phyloP scores from a whole-genome alignment of 2,113 vertebrate species.

The Neolamprologus toae region DNA sequence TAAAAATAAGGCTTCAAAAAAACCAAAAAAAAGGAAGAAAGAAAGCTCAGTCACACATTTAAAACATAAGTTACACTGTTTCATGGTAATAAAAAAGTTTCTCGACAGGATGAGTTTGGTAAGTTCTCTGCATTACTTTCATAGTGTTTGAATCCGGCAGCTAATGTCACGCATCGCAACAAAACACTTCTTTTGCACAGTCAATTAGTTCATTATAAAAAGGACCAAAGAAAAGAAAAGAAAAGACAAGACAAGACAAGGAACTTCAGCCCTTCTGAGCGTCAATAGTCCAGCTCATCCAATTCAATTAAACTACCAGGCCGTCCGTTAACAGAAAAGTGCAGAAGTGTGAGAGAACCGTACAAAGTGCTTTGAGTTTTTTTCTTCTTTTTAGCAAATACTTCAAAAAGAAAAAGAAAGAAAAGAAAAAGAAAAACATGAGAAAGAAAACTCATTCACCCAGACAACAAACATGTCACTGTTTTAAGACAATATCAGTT shows the following conservation, averaged over 20 bases:
- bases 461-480: not conserved
- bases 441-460: not conserved
- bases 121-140: not conserved
- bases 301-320: constrained; percentile 9
- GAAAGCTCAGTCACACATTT: not conserved
- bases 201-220: constrained; percentile 9
- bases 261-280: constrained; percentile 1
- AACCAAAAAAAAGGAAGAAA: not conserved
- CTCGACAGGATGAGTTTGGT: constrained; percentile 2
- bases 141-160: constrained; percentile 15
- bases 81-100: not conserved
- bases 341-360: constrained; percentile 57
- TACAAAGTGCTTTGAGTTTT: constrained; percentile 62
- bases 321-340: constrained; percentile 17
- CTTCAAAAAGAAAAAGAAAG: constrained; percentile 1
- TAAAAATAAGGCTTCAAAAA: not conserved
- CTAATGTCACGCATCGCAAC: constrained; percentile 27
- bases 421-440: not conserved
- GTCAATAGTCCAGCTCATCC: constrained; percentile 27
- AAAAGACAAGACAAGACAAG: not conserved
- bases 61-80: constrained; percentile 18
- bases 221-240: not conserved
- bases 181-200: constrained; percentile 18
- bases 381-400: constrained; percentile 40
- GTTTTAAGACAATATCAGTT: constrained; percentile 58